Percentiles rank a stretch among this genome's conserved stretches.
Evolutionary conservation across 2,888 invertebrate genomes (phyloP).

Genomic region (Schizotus pectinicornis): DNA sequence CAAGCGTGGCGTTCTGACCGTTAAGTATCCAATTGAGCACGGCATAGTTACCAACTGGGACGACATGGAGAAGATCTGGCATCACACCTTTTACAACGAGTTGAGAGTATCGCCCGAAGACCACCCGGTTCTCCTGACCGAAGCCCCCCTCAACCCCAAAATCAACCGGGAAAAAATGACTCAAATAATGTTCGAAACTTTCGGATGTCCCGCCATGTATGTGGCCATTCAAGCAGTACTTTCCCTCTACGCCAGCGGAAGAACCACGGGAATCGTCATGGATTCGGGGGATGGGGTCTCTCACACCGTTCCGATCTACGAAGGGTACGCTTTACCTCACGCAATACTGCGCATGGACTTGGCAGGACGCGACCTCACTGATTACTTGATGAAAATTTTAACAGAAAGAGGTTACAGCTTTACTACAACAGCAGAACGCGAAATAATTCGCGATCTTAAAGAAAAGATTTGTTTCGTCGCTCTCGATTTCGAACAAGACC

Average conservation of each 20-base stretch:
- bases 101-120: slow-evolving; percentile 80
- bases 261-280: slow-evolving; percentile 76
- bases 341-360: slow-evolving; percentile 57
- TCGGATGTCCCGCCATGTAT: slow-evolving; percentile 69
- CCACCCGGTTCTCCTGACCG: slow-evolving; percentile 77
- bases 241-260: slow-evolving; percentile 74
- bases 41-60: slow-evolving; percentile 84
- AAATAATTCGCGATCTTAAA: slow-evolving; percentile 61
- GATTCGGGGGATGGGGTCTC: slow-evolving; percentile 78
- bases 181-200: slow-evolving; percentile 67
- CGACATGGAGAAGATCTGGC: slow-evolving; percentile 90
- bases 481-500: slow-evolving; percentile 63
- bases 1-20: slow-evolving; percentile 62
- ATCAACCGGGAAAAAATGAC: slow-evolving; percentile 85
- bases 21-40: slow-evolving; percentile 79
- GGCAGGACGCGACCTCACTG: slow-evolving; percentile 57
- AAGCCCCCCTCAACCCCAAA: slow-evolving; percentile 81
- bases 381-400: slow-evolving; percentile 57
- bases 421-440: slow-evolving; percentile 56
- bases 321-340: slow-evolving; percentile 61
- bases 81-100: slow-evolving; percentile 84
- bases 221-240: slow-evolving; percentile 78
- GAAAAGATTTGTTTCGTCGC: slow-evolving; percentile 79
- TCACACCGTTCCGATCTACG: slow-evolving; percentile 77
- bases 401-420: slow-evolving; percentile 58